phyloP scores from a whole-genome alignment of 1,140 invertebrate genomes.

The Phymastichus coffea region DNA sequence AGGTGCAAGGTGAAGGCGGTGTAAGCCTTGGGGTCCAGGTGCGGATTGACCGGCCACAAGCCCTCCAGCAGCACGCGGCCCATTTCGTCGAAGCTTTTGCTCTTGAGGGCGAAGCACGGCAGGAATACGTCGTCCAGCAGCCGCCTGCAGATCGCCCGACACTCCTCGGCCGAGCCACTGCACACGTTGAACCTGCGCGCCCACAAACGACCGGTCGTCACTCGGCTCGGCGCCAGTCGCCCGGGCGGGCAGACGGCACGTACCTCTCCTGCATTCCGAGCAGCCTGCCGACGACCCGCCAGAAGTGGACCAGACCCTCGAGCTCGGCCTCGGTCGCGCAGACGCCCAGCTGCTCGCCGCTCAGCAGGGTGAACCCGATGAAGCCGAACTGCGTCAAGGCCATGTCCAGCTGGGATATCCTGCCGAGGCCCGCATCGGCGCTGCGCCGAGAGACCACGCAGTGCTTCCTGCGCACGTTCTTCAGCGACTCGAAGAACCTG shows the following conservation, averaged over 20 bases:
- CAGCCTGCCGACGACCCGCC: slow-evolving; percentile 77
- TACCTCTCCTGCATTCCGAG: slow-evolving; percentile 80
- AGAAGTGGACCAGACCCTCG: slow-evolving; percentile 81
- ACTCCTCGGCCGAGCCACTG: slow-evolving; percentile 44
- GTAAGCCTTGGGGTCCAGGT: slow-evolving; percentile 50
- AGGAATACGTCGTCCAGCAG: slow-evolving; percentile 50
- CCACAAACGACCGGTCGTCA: not conserved
- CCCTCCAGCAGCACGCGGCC: slow-evolving; percentile 45
- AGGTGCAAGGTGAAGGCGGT: slow-evolving; percentile 47
- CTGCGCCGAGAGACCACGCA: slow-evolving; percentile 58
- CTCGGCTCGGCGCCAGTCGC: not conserved
- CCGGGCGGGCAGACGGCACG: no score
- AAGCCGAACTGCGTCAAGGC: slow-evolving; percentile 85
- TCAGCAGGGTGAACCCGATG: slow-evolving; percentile 72
- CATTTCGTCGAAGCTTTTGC: slow-evolving; percentile 44
- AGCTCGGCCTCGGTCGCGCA: slow-evolving; percentile 60
- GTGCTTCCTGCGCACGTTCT: slow-evolving; percentile 67
- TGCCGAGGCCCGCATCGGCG: slow-evolving; percentile 51
- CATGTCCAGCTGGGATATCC: slow-evolving; percentile 73
- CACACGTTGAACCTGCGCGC: slow-evolving; percentile 57
- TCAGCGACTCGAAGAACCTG: slow-evolving; percentile 62
- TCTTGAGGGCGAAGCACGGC: slow-evolving; percentile 37
- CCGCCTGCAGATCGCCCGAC: slow-evolving; percentile 44
- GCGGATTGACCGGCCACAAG: slow-evolving; percentile 52
- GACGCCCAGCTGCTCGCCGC: slow-evolving; percentile 67